These are phyloP conservation scores for Eupithecia inturbata DNA, from an alignment of 2,888 invertebrate genomes.

Conservation along the genomic window DNA sequence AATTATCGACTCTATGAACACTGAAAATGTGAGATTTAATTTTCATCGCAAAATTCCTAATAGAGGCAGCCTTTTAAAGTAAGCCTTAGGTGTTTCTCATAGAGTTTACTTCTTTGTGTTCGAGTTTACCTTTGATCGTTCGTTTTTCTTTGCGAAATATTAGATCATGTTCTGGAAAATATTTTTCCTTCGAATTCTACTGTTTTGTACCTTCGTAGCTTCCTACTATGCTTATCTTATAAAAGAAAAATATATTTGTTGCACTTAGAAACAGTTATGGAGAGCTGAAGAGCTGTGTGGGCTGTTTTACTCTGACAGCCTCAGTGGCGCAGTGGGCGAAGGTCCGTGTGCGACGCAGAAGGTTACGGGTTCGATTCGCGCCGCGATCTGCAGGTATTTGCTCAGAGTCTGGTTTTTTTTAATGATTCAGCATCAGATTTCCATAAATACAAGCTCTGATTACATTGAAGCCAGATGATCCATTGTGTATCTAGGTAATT, in stretches of 20 bases:
- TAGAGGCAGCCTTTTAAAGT: neutral
- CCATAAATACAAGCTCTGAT: too few species aligned
- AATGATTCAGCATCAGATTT: too few species aligned
- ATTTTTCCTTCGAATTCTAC: neutral
- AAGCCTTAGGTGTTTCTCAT: neutral
- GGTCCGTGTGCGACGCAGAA: neutral
- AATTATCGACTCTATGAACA: neutral
- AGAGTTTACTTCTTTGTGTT: constrained; percentile 17
- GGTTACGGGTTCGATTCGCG: neutral
- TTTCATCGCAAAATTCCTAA: neutral
- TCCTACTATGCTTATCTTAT: too few species aligned
- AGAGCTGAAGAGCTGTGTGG: neutral
- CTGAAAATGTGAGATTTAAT: neutral
- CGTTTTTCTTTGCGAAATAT: neutral
- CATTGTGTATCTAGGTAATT: too few species aligned
- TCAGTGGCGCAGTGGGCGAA: too few species aligned
- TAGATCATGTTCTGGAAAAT: neutral
- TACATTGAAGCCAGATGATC: too few species aligned
- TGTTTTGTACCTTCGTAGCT: neutral
- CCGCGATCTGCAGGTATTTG: too few species aligned
- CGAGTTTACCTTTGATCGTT: constrained; percentile 9
- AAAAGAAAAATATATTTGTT: too few species aligned
- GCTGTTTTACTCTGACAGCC: too few species aligned
- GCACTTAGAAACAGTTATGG: too few species aligned
- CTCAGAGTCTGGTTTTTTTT: too few species aligned